Evolutionary conservation across 2,888 invertebrate species (phyloP).

Genomic region (Cyclophora punctaria): DNA sequence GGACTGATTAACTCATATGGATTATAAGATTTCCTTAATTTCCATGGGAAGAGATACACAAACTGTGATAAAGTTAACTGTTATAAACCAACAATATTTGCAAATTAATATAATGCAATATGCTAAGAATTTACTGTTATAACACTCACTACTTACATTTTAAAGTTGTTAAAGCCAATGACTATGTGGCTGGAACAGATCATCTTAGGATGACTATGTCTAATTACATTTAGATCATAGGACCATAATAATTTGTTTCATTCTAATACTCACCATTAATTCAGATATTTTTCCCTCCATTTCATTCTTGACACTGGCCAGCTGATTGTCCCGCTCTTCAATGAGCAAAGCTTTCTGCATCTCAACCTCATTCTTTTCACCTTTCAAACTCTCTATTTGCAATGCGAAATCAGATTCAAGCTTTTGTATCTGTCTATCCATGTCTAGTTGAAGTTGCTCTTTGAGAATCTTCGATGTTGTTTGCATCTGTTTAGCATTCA

Average conservation of each 20-base stretch:
- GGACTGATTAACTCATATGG: too few relatives aligned
- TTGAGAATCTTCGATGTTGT: slow-evolving; percentile 52
- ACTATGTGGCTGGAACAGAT: too few relatives aligned
- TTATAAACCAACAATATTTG: too few relatives aligned
- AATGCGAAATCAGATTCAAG: slow-evolving; percentile 54
- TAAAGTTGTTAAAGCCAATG: too few relatives aligned
- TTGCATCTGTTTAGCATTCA: slow-evolving; percentile 55
- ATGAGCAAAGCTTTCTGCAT: slow-evolving; percentile 56
- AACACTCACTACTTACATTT: too few relatives aligned
- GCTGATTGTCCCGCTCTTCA: slow-evolving; percentile 56
- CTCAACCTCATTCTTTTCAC: slow-evolving; percentile 64
- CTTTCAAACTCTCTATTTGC: slow-evolving; percentile 63
- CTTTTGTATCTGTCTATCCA: slow-evolving; percentile 60
- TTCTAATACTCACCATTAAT: slow-evolving; percentile 37
- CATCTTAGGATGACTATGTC: too few relatives aligned
- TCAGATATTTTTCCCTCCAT: slow-evolving; percentile 53
- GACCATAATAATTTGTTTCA: not conserved
- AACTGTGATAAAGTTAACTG: too few relatives aligned
- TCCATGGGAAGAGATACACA: too few relatives aligned
- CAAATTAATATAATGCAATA: too few relatives aligned
- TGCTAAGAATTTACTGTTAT: too few relatives aligned
- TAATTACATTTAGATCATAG: too few relatives aligned
- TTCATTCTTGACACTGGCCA: slow-evolving; percentile 39
- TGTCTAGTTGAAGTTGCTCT: slow-evolving; percentile 54
- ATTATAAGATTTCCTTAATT: too few relatives aligned